A percentile compares a stretch with the other conserved stretches of the same genome.
Conservation (phyloP, 2,113 vertebrate species). For the Lepisosteus oculatus region DNA sequence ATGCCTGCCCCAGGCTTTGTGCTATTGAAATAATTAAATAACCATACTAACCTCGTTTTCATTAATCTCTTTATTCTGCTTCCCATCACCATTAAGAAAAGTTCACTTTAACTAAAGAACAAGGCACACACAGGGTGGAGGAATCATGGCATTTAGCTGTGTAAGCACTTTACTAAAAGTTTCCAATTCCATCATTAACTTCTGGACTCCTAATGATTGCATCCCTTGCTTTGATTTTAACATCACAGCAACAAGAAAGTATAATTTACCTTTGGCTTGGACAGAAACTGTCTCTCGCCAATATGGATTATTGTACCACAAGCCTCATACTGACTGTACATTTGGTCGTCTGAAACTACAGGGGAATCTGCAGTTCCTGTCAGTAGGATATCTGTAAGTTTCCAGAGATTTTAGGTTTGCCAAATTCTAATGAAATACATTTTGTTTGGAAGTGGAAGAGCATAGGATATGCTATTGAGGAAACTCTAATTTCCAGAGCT, state of each 20-base stretch:
- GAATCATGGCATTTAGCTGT: constrained; percentile 33
- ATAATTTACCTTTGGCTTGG: too few species aligned
- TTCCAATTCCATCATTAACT: constrained; percentile 37
- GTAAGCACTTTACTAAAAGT: constrained; percentile 15
- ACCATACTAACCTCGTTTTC: constrained; percentile 62
- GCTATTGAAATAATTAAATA: constrained; percentile 60
- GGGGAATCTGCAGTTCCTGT: too few species aligned
- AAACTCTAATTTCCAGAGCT: too few species aligned
- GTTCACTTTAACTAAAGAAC: constrained; percentile 56
- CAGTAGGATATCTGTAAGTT: too few species aligned
- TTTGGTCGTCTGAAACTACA: too few species aligned
- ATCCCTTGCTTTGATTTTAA: constrained; percentile 53
- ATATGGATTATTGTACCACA: too few species aligned
- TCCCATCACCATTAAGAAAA: constrained; percentile 71
- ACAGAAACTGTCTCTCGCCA: too few species aligned
- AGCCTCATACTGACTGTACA: too few species aligned
- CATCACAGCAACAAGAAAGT: constrained; percentile 10
- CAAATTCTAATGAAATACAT: too few species aligned
- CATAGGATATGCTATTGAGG: too few species aligned
- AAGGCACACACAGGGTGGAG: constrained; percentile 48
- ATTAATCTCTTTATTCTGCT: constrained; percentile 68
- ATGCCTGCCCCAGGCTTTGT: background rate
- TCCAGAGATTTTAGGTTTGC: too few species aligned
- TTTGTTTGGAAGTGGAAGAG: too few species aligned
- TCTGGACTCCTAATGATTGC: constrained; percentile 49